Percentiles rank a stretch among this genome's conserved stretches.
phyloP scores from a whole-genome alignment of 2,888 invertebrate species.

The Caenorhabditis sinica region DNA sequence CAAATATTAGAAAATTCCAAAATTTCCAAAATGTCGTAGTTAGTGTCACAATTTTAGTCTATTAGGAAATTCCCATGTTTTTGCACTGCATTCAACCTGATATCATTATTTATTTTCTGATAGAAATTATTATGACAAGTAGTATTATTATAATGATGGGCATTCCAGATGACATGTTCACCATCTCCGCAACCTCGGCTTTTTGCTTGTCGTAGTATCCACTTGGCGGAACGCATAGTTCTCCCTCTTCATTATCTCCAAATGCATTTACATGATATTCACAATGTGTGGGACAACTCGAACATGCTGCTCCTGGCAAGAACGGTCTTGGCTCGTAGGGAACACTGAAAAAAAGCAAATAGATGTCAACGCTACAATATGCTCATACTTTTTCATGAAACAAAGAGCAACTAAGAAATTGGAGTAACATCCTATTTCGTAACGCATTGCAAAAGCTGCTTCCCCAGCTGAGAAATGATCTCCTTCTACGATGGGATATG shows the following conservation, averaged over 20 bases:
- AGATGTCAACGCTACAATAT: not conserved
- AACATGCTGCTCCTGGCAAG: not conserved
- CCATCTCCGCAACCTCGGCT: not conserved
- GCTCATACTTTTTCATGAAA: conserved; percentile 1
- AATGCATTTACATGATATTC: not conserved
- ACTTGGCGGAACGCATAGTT: conserved; percentile 1
- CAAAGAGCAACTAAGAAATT: not conserved
- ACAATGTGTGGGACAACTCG: not conserved
- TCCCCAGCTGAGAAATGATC: not conserved
- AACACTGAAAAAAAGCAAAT: not conserved
- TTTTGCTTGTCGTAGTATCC: not conserved
- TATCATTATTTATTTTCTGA: not conserved
- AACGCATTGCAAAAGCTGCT: not conserved
- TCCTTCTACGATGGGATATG: not conserved
- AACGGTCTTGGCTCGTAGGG: not conserved
- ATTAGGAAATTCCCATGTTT: too few species aligned
- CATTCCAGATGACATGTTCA: not conserved
- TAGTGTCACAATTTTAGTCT: too few species aligned
- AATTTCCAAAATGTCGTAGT: too few species aligned
- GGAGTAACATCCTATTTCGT: conserved; percentile 17
- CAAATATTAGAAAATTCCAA: too few species aligned
- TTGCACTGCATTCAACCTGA: too few species aligned
- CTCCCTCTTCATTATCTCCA: not conserved
- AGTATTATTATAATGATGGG: not conserved
- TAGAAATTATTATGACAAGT: not conserved